Percentiles rank a stretch among this genome's conserved stretches.
phyloP scores from a whole-genome alignment of 2,113 vertebrate genomes.

The Oxyura jamaicensis region DNA sequence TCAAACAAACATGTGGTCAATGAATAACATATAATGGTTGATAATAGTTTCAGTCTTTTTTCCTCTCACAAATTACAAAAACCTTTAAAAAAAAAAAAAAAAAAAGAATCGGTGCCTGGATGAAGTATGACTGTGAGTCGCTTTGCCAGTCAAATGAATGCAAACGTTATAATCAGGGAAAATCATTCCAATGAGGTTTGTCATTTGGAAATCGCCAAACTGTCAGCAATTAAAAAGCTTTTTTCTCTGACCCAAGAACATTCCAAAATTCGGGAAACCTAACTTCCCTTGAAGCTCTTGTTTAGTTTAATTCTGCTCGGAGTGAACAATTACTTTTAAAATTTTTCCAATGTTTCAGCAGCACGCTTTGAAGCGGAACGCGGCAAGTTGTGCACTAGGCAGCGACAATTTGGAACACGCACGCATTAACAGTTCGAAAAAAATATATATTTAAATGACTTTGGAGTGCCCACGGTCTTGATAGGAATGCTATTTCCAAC shows the following conservation, averaged over 20 bases:
- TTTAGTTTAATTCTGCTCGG: slow-evolving; percentile 62
- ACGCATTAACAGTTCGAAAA: slow-evolving; percentile 31
- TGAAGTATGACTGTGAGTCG: slow-evolving; percentile 80
- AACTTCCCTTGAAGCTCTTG: slow-evolving; percentile 64
- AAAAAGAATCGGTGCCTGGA: slow-evolving; percentile 66
- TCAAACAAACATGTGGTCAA: slow-evolving; percentile 83
- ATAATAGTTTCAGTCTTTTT: slow-evolving; percentile 85
- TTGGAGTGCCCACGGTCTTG: background rate
- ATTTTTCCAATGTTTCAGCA: slow-evolving; percentile 65
- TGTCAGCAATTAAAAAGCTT: slow-evolving; percentile 84
- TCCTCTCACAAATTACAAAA: slow-evolving; percentile 81
- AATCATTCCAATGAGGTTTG: slow-evolving; percentile 83
- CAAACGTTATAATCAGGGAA: slow-evolving; percentile 79
- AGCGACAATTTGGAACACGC: slow-evolving; percentile 17
- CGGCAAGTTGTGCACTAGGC: slow-evolving; percentile 13
- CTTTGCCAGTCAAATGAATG: slow-evolving; percentile 77
- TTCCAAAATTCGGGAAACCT: slow-evolving; percentile 59
- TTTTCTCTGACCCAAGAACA: slow-evolving; percentile 76
- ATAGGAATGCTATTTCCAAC: background rate
- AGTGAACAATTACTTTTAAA: slow-evolving; percentile 60
- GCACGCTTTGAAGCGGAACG: slow-evolving; percentile 49
- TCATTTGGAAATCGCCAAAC: slow-evolving; percentile 84
- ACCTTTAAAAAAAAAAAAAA: slow-evolving; percentile 61
- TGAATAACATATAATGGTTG: slow-evolving; percentile 83
- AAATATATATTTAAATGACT: background rate